Conservation (phyloP, 2,888 invertebrate species). For the Megalurothrips usitatus region DNA sequence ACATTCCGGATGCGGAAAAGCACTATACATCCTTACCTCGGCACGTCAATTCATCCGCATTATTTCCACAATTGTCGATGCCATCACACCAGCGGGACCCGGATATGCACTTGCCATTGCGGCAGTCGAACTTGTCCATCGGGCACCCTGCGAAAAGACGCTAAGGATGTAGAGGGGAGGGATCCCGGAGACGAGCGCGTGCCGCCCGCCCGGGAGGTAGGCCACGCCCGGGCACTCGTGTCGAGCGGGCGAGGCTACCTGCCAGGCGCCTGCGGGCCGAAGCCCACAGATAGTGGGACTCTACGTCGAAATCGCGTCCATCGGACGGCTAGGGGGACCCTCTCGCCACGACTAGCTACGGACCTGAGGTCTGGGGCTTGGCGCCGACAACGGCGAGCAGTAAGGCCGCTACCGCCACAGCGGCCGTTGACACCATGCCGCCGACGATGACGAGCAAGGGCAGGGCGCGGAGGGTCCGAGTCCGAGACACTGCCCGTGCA, state of each 20-base stretch:
- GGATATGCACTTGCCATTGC: constrained; percentile 8
- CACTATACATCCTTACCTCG: neutral
- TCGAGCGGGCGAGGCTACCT: too few species aligned
- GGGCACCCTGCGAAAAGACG: neutral
- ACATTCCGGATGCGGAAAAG: neutral
- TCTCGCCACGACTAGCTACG: too few species aligned
- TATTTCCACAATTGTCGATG: neutral
- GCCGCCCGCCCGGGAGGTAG: too few species aligned
- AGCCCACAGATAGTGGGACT: too few species aligned
- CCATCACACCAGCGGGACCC: neutral
- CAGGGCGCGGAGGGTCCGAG: too few species aligned
- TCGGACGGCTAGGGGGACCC: too few species aligned
- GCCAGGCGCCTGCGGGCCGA: too few species aligned
- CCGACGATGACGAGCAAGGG: neutral
- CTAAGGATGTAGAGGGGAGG: too few species aligned
- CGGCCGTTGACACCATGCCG: neutral
- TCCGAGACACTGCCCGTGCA: too few species aligned
- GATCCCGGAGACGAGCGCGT: too few species aligned
- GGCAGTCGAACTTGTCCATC: neutral
- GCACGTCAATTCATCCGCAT: neutral
- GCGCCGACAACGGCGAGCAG: neutral
- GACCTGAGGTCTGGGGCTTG: neutral
- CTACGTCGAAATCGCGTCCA: too few species aligned
- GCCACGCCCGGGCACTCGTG: too few species aligned
- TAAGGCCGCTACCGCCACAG: neutral